Percentiles rank a stretch among this genome's conserved stretches.
These are phyloP conservation scores for Germaria angustata DNA, from an alignment of 2,888 invertebrate species.

Conservation along the genomic window DNA sequence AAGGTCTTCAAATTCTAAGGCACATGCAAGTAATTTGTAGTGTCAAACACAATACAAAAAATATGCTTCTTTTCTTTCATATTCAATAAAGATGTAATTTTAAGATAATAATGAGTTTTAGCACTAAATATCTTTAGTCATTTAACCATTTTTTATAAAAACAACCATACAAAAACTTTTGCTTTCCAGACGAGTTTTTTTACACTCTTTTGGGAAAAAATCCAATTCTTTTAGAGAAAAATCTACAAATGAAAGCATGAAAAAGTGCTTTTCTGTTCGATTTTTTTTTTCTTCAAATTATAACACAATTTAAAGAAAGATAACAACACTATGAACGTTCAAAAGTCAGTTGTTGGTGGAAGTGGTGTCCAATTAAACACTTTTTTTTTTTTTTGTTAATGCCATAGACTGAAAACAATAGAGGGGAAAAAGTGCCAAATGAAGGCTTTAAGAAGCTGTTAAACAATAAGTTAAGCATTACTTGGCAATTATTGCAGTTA, in stretches of 20 bases:
- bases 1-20: background rate
- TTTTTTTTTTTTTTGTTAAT: background rate
- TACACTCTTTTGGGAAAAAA: conserved; percentile 6
- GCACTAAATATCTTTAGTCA: conserved; percentile 31
- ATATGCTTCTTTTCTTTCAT: conserved; percentile 10
- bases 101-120: conserved; percentile 44
- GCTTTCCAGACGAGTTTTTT: conserved; percentile 4
- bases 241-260: conserved; percentile 47
- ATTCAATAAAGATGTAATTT: conserved; percentile 61
- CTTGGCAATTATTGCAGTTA: conserved; percentile 59
- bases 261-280: background rate
- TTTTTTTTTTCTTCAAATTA: background rate
- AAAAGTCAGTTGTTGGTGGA: conserved; percentile 33
- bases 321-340: conserved; percentile 49
- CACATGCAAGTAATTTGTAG: conserved; percentile 25
- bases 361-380: conserved; percentile 58
- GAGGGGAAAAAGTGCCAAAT: conserved; percentile 14
- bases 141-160: background rate
- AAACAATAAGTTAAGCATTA: conserved; percentile 63
- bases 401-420: background rate
- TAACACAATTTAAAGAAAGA: conserved; percentile 53
- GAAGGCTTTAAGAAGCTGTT: conserved; percentile 60
- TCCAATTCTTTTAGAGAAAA: background rate
- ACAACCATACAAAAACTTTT: background rate
- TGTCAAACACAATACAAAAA: background rate